Evolutionary conservation across 2,113 vertebrate species (phyloP).

Genomic region (Psilopsiagon aurifrons): DNA sequence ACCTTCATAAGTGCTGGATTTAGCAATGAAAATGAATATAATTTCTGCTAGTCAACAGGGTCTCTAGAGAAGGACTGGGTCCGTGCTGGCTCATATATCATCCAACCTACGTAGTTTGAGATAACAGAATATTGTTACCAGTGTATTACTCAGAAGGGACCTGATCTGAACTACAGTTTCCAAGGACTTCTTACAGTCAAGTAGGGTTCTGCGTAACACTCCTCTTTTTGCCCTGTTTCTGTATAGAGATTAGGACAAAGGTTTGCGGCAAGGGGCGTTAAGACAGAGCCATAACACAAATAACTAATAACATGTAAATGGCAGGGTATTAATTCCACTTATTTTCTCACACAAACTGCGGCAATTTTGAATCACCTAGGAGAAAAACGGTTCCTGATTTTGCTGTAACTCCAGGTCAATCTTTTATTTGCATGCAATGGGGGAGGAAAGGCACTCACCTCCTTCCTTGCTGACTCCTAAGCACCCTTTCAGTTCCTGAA

Average conservation of each 20-base stretch:
- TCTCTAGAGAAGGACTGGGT: constrained; percentile 25
- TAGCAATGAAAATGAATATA: constrained; percentile 31
- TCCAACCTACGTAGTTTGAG: not conserved
- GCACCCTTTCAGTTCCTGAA: constrained; percentile 95
- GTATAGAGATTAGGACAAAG: not conserved
- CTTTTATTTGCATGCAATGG: not conserved
- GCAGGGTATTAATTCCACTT: not conserved
- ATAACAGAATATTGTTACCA: constrained; percentile 2
- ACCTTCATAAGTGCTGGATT: not conserved
- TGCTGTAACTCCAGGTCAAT: not conserved
- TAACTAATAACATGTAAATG: not conserved
- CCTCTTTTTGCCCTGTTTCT: not conserved
- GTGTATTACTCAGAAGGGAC: not conserved
- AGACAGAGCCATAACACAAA: not conserved
- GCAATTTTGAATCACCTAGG: not conserved
- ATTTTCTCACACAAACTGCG: not conserved
- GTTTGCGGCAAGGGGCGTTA: not conserved
- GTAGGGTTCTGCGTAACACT: not conserved
- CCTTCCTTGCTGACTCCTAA: constrained; percentile 95
- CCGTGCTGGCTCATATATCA: constrained; percentile 39
- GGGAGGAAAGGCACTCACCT: constrained; percentile 64
- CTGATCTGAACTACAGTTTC: not conserved
- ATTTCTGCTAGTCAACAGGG: constrained; percentile 30
- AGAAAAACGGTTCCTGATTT: not conserved
- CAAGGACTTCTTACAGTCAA: not conserved